Evolutionary conservation across 2,888 invertebrate genomes (phyloP), one percentile per base, ranked within the genome.

Genomic region (Muschampia plurimacula): DNA sequence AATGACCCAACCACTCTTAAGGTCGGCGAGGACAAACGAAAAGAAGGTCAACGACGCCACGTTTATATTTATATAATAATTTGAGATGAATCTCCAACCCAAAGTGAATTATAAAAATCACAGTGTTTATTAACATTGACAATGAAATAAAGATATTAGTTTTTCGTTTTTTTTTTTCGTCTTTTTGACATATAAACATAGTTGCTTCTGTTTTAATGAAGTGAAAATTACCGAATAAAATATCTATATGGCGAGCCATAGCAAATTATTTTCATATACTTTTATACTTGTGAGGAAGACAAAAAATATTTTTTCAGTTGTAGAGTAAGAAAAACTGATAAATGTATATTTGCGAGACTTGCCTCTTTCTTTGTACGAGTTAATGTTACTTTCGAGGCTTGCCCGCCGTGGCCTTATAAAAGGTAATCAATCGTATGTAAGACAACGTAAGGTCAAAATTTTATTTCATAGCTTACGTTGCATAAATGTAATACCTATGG

Each of bases 61-160:
- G 82, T 22, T 22, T 22, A 22, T 22, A 22, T 83, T 89, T 84
- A 89, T 84, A 82, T 90, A 88, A 88, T 81, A 84, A 78, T 84
- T 84, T 80, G 78, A 80, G 80, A 79, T 78, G 75, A 79, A 76
- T 72, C 77, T 73, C 74, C 73, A 74, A 75, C 75, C 65, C 65
- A 77, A 72, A 75, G 75, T 74, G 22, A 22, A 55, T 22, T 4
- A 74, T 76, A 71, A 78, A 79, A 78, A 74, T 80, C 77, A 76
- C 74, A 77, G 73, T 71, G 75, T 78, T 69, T 78, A 55, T 41
- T 81, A 81, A 76, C 84, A 83, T 84, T 85, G 83, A 81, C 85
- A 85, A 75, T 86, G 83, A 83, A 83, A 9, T 46, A 46, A 9
- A 55, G 2, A 15, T 52, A 52, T 52, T 2, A n/a, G 13, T 13